These are phyloP conservation scores for human DNA, from an alignment of 2,113 vertebrate genomes.

Conservation along the genomic window DNA sequence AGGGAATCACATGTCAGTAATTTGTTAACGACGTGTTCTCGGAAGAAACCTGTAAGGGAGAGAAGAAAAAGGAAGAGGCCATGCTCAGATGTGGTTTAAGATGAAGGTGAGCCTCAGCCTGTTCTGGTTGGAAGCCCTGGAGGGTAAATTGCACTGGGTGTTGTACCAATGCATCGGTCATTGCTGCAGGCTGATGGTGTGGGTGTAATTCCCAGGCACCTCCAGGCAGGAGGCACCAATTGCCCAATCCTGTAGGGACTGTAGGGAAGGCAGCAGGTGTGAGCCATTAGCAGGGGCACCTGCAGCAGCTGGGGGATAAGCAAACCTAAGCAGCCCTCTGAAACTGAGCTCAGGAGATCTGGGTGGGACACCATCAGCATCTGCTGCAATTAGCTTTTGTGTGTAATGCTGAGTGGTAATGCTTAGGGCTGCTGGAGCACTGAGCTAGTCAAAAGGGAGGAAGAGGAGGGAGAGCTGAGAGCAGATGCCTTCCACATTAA, in stretches of 20 bases:
- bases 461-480: neutral
- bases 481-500: neutral
- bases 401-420: neutral
- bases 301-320: neutral
- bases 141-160: fast-evolving
- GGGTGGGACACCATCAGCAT: neutral
- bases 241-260: neutral
- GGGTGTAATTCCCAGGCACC: neutral
- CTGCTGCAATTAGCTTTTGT: neutral
- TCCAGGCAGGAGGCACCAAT: neutral
- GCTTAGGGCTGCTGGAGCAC: neutral
- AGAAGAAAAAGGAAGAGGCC: neutral
- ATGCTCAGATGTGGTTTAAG: neutral
- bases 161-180: too few species aligned
- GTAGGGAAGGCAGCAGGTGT: neutral
- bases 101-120: neutral
- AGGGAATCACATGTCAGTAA: neutral
- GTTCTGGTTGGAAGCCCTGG: fast-evolving
- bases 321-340: neutral
- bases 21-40: neutral
- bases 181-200: fast-evolving
- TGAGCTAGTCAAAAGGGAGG: neutral
- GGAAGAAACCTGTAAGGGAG: neutral
- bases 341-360: neutral
- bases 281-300: neutral